Evolutionary conservation across 2,113 vertebrate genomes (phyloP).

Genomic region (Ciconia maguari): DNA sequence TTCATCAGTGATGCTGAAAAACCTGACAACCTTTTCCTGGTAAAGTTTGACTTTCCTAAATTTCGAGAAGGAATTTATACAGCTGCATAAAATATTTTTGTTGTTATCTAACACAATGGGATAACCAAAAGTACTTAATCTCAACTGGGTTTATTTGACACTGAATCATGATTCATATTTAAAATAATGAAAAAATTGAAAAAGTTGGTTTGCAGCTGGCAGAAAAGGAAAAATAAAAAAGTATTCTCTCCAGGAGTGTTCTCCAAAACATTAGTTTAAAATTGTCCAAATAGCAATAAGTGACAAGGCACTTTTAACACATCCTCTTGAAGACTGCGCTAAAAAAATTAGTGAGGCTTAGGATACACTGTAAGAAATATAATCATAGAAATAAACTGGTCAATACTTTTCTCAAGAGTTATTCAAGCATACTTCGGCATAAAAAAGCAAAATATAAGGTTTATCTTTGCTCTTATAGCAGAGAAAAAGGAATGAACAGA

Average conservation of each 20-base stretch:
- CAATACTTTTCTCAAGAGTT: not conserved
- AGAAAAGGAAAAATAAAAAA: not conserved
- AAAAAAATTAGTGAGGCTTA: not conserved
- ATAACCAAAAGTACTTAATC: not conserved
- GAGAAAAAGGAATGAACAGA: not conserved
- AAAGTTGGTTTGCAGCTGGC: not conserved
- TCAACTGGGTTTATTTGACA: not conserved
- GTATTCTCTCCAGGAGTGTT: not conserved
- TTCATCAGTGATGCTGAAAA: not conserved
- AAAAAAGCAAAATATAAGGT: not conserved
- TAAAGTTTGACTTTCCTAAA: not conserved
- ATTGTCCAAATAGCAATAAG: not conserved
- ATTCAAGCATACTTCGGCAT: not conserved
- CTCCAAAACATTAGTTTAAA: not conserved
- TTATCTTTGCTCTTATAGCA: not conserved
- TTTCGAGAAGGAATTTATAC: not conserved
- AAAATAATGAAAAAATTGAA: not conserved
- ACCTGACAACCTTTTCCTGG: not conserved
- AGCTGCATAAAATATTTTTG: not conserved
- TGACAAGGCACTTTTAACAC: not conserved
- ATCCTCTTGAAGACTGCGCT: not conserved
- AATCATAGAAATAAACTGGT: not conserved
- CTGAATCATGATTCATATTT: not conserved
- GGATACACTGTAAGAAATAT: not conserved
- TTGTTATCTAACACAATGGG: not conserved